phyloP scores from a whole-genome alignment of 2,797 vertebrate species.

The Acanthurus lineatus region DNA sequence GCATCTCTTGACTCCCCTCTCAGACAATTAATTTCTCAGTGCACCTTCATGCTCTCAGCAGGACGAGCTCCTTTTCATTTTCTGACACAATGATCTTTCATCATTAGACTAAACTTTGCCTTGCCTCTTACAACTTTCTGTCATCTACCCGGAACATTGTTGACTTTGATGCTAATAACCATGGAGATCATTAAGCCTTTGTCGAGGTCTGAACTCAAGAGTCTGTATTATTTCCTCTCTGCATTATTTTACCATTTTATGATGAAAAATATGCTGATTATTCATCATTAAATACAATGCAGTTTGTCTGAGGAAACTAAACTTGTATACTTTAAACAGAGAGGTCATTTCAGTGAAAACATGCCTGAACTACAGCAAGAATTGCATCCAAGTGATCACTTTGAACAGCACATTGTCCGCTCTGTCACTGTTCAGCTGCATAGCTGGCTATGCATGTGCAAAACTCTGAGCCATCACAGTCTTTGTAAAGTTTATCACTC shows the following conservation, averaged over 20 bases:
- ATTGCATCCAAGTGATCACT: slow-evolving; percentile 18
- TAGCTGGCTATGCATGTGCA: neutral
- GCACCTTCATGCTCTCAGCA: slow-evolving; percentile 3
- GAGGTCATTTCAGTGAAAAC: neutral
- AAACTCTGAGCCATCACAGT: neutral
- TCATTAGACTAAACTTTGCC: slow-evolving; percentile 3
- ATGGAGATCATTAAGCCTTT: slow-evolving; percentile 8
- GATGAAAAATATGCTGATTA: neutral
- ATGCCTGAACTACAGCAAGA: neutral
- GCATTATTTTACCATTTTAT: neutral
- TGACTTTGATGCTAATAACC: slow-evolving; percentile 27
- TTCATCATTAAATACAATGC: neutral
- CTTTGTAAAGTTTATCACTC: slow-evolving; percentile 19
- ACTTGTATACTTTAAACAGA: neutral
- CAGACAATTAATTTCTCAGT: neutral
- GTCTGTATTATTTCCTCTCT: neutral
- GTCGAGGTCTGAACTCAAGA: neutral
- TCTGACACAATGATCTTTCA: slow-evolving; percentile 18
- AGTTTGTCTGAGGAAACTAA: neutral
- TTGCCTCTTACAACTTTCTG: neutral
- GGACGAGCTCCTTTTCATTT: neutral
- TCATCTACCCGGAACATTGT: neutral
- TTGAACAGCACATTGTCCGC: slow-evolving; percentile 1
- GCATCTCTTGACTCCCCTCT: neutral
- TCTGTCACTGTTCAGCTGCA: neutral